Evolutionary conservation across 2,797 vertebrate species (phyloP), one percentile per base, ranked within the genome.

Genomic region (Benthosema pterotum): DNA sequence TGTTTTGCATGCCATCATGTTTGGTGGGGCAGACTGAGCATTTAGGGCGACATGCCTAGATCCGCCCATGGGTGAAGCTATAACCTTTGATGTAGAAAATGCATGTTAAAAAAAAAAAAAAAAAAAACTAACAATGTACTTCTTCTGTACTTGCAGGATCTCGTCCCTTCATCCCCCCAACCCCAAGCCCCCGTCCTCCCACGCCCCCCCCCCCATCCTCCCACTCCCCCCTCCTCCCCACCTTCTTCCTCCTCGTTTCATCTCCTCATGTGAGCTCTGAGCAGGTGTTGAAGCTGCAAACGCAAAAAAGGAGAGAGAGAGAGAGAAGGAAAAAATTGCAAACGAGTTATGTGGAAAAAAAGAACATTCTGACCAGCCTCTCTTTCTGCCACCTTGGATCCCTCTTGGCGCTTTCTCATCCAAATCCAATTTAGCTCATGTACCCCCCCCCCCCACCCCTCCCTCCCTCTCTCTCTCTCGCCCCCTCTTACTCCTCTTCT

Each of bases 391-490:
- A 83, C 85, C 83, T 85, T 75, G 79, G 72, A 85, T 75, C 69
- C 83, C 82, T 83, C 83, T 87, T 82, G 84, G 85, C 74, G 61
- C 43, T 83, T 87, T 83, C 70, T 75, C 78, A 80, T 87, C 82
- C 79, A 85, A 85, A 89, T 89, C 85, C 87, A 87, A 87, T 88
- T 90, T 85, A 84, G 74, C 74, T 80, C 67, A 62, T 82, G 71
- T 82, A 78, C 18, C 74, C 25, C 65, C 48, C 55, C 42, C 6
- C 0, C 59, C 8, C 42, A 18, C 18, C 1, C 57, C 18, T 55
- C 63, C 11, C 42, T 63, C 71, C 11, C 18, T 25, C 50, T 60
- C 63, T 58, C 58, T 60, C 60, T 65, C 60, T 64, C 60, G 42
- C 53, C 46, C 47, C 48, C 47, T 17, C 57, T 17, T 57, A 61